Conservation (phyloP, 2,888 invertebrate species). For the Dexiosoma caninum region DNA sequence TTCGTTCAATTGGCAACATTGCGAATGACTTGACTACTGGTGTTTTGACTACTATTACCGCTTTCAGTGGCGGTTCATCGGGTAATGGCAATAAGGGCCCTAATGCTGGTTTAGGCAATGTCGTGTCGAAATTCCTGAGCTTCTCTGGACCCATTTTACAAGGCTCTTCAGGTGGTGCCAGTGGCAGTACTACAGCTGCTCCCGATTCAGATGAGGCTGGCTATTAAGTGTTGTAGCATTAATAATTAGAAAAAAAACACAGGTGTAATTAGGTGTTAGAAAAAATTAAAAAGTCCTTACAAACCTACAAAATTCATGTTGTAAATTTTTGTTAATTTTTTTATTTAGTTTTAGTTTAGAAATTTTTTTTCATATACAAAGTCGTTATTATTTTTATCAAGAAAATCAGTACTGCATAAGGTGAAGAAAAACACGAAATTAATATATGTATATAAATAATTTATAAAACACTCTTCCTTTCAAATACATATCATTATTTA, state of each 20-base stretch:
- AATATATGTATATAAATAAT: not conserved
- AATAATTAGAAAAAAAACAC: not conserved
- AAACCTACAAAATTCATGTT: constrained; percentile 25
- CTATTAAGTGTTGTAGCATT: constrained; percentile 67
- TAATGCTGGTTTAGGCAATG: constrained; percentile 75
- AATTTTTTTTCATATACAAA: constrained; percentile 15
- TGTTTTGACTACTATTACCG: constrained; percentile 79
- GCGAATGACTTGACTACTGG: constrained; percentile 82
- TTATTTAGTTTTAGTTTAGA: constrained; percentile 54
- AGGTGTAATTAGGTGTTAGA: constrained; percentile 20
- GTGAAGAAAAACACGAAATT: not conserved
- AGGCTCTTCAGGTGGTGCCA: constrained; percentile 74
- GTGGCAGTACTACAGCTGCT: constrained; percentile 70
- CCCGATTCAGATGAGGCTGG: constrained; percentile 76
- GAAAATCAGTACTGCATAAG: not conserved
- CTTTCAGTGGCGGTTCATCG: constrained; percentile 78
- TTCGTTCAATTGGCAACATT: constrained; percentile 84
- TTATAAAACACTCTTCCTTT: not conserved
- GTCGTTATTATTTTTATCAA: not conserved
- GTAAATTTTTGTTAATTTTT: constrained; percentile 44
- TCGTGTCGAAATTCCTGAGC: constrained; percentile 76
- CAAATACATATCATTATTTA: not conserved
- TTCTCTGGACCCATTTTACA: constrained; percentile 78
- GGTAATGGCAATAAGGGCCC: constrained; percentile 73
- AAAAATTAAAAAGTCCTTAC: not conserved